phyloP scores from a whole-genome alignment of 2,113 vertebrate species.

The Alectura lathami region DNA sequence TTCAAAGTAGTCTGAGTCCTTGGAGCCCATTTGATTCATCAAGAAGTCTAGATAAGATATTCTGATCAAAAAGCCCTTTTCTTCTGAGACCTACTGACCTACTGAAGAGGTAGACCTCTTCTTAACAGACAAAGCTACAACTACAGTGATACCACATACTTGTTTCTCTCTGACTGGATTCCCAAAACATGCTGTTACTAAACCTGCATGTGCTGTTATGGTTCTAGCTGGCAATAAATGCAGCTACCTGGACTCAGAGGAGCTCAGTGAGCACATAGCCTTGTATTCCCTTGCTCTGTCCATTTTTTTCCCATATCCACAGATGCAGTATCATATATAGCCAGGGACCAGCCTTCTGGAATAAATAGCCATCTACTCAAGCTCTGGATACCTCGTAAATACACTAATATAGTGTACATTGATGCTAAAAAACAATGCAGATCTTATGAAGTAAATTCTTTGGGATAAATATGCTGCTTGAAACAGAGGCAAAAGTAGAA shows the following conservation, averaged over 20 bases:
- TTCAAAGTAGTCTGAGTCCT: not conserved
- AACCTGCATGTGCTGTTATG: not conserved
- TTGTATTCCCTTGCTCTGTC: not conserved
- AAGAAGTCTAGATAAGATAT: not conserved
- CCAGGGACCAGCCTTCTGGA: not conserved
- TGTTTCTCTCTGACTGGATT: not conserved
- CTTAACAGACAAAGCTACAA: not conserved
- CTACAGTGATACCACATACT: not conserved
- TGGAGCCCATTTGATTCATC: not conserved
- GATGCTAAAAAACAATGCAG: not conserved
- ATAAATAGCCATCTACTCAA: not conserved
- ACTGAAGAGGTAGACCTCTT: not conserved
- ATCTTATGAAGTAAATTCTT: not conserved
- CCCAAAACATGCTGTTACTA: not conserved
- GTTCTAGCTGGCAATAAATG: not conserved
- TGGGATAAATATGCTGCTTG: not conserved
- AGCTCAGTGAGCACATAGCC: not conserved
- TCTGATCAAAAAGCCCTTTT: not conserved
- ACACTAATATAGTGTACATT: not conserved
- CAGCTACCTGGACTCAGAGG: not conserved
- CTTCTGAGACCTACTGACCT: not conserved
- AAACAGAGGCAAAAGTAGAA: not conserved
- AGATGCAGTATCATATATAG: not conserved
- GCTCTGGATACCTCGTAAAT: not conserved
- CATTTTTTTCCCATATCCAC: not conserved